Evolutionary conservation across 2,888 invertebrate genomes (phyloP).

Genomic region (Steinernema hermaphroditum): DNA sequence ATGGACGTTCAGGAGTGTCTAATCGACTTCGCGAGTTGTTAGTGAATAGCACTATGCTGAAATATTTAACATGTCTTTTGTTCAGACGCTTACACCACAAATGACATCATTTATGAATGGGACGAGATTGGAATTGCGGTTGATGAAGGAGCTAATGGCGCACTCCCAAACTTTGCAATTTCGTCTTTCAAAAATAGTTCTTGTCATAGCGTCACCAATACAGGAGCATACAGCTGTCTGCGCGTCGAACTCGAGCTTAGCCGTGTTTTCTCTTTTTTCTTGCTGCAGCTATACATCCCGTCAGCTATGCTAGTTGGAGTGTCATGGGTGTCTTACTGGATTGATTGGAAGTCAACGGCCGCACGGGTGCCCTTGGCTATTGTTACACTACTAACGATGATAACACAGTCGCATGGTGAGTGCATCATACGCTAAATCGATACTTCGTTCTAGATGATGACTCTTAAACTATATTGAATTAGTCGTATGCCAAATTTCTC

Average conservation of each 20-base stretch:
- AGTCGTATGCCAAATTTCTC: too few relatives aligned
- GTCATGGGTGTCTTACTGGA: conserved; percentile 63
- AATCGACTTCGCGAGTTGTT: conserved; percentile 66
- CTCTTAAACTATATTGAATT: too few relatives aligned
- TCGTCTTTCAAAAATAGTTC: conserved; percentile 90
- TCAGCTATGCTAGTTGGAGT: conserved; percentile 56
- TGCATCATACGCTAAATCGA: too few relatives aligned
- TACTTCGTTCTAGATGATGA: too few relatives aligned
- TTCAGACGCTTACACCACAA: conserved; percentile 94
- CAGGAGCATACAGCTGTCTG: conserved; percentile 71
- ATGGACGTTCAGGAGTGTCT: conserved; percentile 66
- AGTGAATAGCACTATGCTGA: conserved; percentile 35
- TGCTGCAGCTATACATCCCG: conserved; percentile 65
- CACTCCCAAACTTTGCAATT: conserved; percentile 88
- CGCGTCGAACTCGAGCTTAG: conserved; percentile 59
- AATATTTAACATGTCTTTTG: conserved; percentile 36
- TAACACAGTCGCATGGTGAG: conserved; percentile 64
- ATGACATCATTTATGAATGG: conserved; percentile 93
- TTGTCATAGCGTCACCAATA: conserved; percentile 93
- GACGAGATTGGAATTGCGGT: conserved; percentile 81
- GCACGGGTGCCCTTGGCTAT: conserved; percentile 66
- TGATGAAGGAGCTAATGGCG: conserved; percentile 73
- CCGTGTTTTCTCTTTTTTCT: conserved; percentile 66
- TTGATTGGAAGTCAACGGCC: conserved; percentile 66
- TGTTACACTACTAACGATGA: conserved; percentile 66